Conservation (phyloP, 2,797 vertebrate genomes). For the Microctenopoma stevenorrisi region DNA sequence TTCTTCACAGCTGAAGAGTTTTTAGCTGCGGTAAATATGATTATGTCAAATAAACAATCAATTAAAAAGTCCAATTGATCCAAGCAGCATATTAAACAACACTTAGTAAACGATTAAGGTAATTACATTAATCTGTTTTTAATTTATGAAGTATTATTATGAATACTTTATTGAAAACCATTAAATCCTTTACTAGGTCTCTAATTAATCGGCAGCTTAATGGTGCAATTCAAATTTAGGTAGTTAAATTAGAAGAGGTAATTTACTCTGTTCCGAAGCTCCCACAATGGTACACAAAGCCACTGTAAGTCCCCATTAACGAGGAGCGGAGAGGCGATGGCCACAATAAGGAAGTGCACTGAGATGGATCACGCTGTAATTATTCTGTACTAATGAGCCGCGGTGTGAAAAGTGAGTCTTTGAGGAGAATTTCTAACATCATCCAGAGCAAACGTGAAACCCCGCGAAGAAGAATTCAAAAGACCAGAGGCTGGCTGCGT, state of each 20-base stretch:
- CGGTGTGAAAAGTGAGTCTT: constrained; percentile 12
- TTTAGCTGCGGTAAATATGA: constrained; percentile 22
- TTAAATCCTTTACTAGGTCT: constrained; percentile 53
- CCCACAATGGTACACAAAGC: constrained; percentile 33
- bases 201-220: constrained; percentile 66
- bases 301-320: constrained; percentile 35
- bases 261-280: constrained; percentile 51
- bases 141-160: constrained; percentile 42
- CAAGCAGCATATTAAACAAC: constrained; percentile 6
- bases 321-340: constrained; percentile 26
- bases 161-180: constrained; percentile 59
- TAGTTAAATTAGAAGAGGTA: constrained; percentile 65
- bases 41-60: constrained; percentile 12
- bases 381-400: constrained; percentile 53
- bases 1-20: constrained; percentile 1
- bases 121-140: constrained; percentile 46
- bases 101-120: constrained; percentile 17
- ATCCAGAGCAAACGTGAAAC: constrained; percentile 14
- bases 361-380: constrained; percentile 50
- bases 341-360: constrained; percentile 35
- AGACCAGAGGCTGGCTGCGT: not conserved
- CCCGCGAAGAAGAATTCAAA: not conserved
- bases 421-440: constrained; percentile 20
- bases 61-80: constrained; percentile 3
- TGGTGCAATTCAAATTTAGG: constrained; percentile 50